Evolutionary conservation across 2,888 invertebrate species (phyloP), one percentile per base, ranked within the genome.

Genomic region (Cephonodes hylas): DNA sequence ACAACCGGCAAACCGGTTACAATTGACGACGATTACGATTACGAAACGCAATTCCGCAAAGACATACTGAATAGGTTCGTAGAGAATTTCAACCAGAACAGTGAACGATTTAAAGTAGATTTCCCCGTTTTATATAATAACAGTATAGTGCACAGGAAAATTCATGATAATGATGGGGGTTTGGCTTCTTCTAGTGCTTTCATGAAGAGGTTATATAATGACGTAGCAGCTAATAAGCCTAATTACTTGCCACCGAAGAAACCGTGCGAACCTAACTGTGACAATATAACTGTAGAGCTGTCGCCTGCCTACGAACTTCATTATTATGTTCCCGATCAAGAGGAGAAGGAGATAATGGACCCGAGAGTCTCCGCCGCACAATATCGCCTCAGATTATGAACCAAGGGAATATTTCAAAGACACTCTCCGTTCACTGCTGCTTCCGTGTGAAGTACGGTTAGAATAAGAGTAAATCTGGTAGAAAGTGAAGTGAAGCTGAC

Each of bases 261-360:
- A 58, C 63, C 74, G 1, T 84, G 81, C 62, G 84, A 83, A 23
- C 77, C 83, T 0, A 73, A 80, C 69, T 87, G 89, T 63, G 88
- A 86, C 4, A 80, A 78, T 31, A 59, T 79, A 20, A 82, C 83
- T 0, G 83, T 89, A 63, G 89, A 91, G 42, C 72, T 91, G 48
- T 83, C 89, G 0, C 89, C 91, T 0, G 86, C 85, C 0, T 92
- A 91, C 71, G 91, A 91, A 77, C 76, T 92, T 62, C 88, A 88
- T 64, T 92, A 91, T 72, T 92, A 88, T 73, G 82, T 91, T 22
- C 89, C 91, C 0, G 90, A 89, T 1, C 85, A 91, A 69, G 91
- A 91, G 64, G 89, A 91, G 66, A 79, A 72, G 56, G 73, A 76
- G 63, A 66, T 70, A 58, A 64, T 72, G 1, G 81, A 81, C 42